Conservation (phyloP, 1,140 invertebrate genomes). For the Drosophila sturtevanti region DNA sequence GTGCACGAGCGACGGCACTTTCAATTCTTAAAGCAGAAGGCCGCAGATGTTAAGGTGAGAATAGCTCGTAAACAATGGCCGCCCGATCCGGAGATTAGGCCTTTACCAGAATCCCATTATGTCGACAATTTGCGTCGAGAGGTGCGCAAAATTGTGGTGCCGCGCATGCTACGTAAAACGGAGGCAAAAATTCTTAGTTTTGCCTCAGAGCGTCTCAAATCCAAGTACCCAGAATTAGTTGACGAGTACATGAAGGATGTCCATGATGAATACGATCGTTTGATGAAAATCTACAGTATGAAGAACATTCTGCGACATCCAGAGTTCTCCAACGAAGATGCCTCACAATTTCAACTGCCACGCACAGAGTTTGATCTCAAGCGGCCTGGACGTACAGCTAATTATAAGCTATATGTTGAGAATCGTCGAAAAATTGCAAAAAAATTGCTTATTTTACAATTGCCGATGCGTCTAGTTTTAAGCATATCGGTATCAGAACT, state of each 20-base stretch:
- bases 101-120: constrained; percentile 63
- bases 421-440: constrained; percentile 84
- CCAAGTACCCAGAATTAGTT: constrained; percentile 72
- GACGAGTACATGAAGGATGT: constrained; percentile 77
- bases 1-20: constrained; percentile 73
- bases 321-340: constrained; percentile 67
- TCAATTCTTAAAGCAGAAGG: constrained; percentile 70
- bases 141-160: constrained; percentile 75
- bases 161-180: constrained; percentile 72
- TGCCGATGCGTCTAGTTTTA: constrained; percentile 85
- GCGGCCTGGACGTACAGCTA: constrained; percentile 84
- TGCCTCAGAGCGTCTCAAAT: constrained; percentile 61
- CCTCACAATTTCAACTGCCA: constrained; percentile 54
- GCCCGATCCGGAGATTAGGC: constrained; percentile 61
- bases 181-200: constrained; percentile 77
- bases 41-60: constrained; percentile 72
- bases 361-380: constrained; percentile 53
- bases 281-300: constrained; percentile 81
- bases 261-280: constrained; percentile 69
- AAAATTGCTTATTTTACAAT: constrained; percentile 85
- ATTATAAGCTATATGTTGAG: constrained; percentile 85
- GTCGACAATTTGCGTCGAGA: constrained; percentile 72
- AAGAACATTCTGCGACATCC: constrained; percentile 74
- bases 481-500: constrained; percentile 84
- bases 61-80: constrained; percentile 49